Percentiles rank a stretch among this genome's conserved stretches.
Conservation (phyloP, 2,888 invertebrate species). For the Dicyrtomina minuta region DNA sequence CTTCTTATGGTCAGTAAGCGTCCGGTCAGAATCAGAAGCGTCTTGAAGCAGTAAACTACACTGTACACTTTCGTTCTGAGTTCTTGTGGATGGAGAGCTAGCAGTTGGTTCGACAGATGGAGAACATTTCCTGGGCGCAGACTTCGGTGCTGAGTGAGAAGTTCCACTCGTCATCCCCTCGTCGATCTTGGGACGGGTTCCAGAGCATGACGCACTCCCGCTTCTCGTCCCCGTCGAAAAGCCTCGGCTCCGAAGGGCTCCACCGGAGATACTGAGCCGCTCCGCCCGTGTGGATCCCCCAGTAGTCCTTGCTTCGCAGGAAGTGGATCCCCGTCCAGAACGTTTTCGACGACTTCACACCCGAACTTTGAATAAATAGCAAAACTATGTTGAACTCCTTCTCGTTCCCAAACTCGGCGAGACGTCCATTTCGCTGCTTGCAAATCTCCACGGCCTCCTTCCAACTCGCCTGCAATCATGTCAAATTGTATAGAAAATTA, state of each 20-base stretch:
- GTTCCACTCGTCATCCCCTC: background rate
- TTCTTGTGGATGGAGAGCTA: no score
- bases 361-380: conserved; percentile 4
- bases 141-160: conserved; percentile 13
- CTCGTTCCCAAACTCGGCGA: background rate
- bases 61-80: no score
- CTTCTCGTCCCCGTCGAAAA: background rate
- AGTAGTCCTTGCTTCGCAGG: conserved; percentile 2
- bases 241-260: conserved; percentile 14
- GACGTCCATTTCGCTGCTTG: conserved; percentile 2
- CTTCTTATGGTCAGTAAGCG: no score
- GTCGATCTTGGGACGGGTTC: conserved; percentile 3
- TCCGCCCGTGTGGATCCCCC: background rate
- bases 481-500: background rate
- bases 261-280: background rate
- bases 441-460: conserved; percentile 3
- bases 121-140: conserved; percentile 10
- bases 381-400: background rate
- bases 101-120: no score
- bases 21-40: no score
- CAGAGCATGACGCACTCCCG: conserved; percentile 19
- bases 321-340: conserved; percentile 20
- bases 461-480: background rate
- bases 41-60: no score
- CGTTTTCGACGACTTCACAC: conserved; percentile 10